Evolutionary conservation across 2,797 vertebrate genomes (phyloP), one percentile per base, ranked within the genome.

Genomic region (Danio albolineatus): DNA sequence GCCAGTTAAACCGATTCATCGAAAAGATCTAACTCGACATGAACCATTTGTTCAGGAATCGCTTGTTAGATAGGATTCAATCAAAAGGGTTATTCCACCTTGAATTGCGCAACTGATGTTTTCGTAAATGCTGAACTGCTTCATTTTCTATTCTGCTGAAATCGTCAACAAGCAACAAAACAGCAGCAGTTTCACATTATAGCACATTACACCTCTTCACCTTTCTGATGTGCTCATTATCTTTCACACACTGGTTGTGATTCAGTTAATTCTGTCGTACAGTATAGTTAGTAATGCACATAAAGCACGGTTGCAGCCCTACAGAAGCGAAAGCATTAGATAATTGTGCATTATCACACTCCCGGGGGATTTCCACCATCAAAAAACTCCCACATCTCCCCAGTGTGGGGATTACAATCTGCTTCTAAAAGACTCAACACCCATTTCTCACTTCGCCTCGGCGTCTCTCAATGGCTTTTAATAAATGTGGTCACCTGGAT

Each of bases 281-380:
- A 16, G 28, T 54, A 56, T 21, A 16, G 4, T 46, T 10, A 60
- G 60, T 57, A 76, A 78, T 70, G 74, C 49, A 51, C 49, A 43
- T 41, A 61, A 61, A 36, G 54, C 10, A 59, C 53, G 5, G 4
- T 7, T 59, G 51, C 62, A 62, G 10, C 44, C n/a, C 36, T 38
- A 10, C 61, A 75, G 62, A 85, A 82, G 21, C 36, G 69, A 82
- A 82, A 74, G 82, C 73, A 71, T 71, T 49, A 71, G 64, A 53
- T 79, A 69, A 62, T 78, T 79, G 73, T 71, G 72, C 71, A 38
- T 77, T 82, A 70, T 43, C 51, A 70, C 21, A 7, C 51, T 84
- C 77, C 53, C 49, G 2, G 82, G 82, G 82, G 82, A 80, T 78
- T 86, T 86, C 82, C 82, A 80, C 36, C 72, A 64, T 76, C 49